Evolutionary conservation across 2,113 vertebrate species (phyloP).

Genomic region (zebrafish (Danio rerio)): GRCz12tu NC_133184.1:5921001-5921500

Average conservation of each 20-base stretch:
- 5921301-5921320: not conserved
- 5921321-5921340: not conserved
- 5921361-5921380: constrained; percentile 12
- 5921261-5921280: constrained; percentile 1
- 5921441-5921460: constrained; percentile 14
- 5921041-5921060: too few species aligned
- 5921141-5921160: constrained; percentile 18
- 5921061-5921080: not conserved
- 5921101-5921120: not conserved
- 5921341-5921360: not conserved
- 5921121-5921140: constrained; percentile 16
- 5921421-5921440: not conserved
- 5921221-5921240: constrained; percentile 5
- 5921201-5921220: constrained; percentile 10
- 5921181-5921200: not conserved
- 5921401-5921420: constrained; percentile 22
- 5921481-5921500: not conserved
- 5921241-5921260: constrained; percentile 24
- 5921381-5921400: constrained; percentile 26
- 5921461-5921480: constrained; percentile 20
- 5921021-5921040: too few species aligned
- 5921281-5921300: not conserved
- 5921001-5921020: too few species aligned
- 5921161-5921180: constrained; percentile 36
- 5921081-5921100: not conserved